These are phyloP conservation scores for Capitulum mitella DNA, from an alignment of 2,888 invertebrate genomes.

Conservation along the genomic window DNA sequence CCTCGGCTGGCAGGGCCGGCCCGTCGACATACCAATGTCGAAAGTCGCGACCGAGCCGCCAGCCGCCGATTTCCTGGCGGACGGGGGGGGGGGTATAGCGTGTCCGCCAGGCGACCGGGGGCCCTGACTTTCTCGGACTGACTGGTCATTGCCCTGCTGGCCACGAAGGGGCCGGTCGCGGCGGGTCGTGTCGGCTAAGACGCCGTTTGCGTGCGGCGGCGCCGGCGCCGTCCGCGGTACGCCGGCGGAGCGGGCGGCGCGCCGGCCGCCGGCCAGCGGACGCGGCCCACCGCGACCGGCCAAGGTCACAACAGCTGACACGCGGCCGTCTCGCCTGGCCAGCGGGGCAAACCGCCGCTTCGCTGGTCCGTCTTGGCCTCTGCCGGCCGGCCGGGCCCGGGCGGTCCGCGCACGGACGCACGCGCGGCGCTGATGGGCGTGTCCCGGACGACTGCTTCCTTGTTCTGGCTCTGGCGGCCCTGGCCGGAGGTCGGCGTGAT, in stretches of 20 bases:
- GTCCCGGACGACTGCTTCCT: no score
- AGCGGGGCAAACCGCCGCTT: not conserved
- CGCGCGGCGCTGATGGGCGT: no score
- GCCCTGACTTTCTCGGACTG: not conserved
- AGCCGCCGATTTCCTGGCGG: no score
- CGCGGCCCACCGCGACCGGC: not conserved
- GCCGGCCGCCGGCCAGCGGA: not conserved
- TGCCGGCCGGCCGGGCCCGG: not conserved
- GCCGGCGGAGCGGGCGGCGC: not conserved
- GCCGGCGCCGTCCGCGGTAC: not conserved
- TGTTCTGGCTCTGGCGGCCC: no score
- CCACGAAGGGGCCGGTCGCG: not conserved
- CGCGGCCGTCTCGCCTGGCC: not conserved
- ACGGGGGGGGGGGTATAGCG: no score
- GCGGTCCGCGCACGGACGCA: not conserved
- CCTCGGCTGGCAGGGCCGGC: no score
- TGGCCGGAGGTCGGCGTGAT: no score
- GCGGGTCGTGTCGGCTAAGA: not conserved
- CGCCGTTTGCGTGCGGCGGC: not conserved
- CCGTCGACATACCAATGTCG: no score
- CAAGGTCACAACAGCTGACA: slow-evolving; percentile 6
- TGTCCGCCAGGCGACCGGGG: no score
- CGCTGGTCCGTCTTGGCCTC: not conserved
- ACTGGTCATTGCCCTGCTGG: no score
- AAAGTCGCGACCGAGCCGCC: no score